phyloP scores from a whole-genome alignment of 2,888 invertebrate species.

The Herminia tarsipennalis region DNA sequence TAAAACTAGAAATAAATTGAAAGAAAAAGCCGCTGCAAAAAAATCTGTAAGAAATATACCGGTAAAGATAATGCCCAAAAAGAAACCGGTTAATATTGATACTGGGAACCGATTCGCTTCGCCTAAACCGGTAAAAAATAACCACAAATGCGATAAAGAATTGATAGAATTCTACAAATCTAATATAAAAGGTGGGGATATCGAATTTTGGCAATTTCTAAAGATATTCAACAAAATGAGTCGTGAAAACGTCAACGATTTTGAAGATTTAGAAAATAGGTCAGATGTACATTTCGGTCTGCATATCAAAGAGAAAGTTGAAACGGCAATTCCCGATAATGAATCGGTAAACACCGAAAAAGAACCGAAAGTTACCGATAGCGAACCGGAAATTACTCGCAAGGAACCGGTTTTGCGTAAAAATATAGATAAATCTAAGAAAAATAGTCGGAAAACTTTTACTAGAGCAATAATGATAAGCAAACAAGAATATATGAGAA shows the following conservation, averaged over 20 bases:
- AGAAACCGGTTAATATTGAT: background rate
- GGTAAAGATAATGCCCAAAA: background rate
- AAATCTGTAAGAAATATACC: background rate
- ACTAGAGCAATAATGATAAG: constrained; percentile 48
- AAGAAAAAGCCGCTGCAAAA: too few relatives aligned
- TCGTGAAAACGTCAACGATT: constrained; percentile 64
- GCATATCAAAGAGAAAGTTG: constrained; percentile 30
- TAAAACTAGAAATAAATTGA: constrained; percentile 5
- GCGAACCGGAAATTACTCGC: background rate
- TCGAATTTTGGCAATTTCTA: constrained; percentile 77
- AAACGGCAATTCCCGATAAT: background rate
- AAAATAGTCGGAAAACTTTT: constrained; percentile 8
- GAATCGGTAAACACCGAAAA: background rate
- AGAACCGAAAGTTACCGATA: background rate
- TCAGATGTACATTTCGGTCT: constrained; percentile 58
- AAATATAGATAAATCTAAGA: constrained; percentile 2
- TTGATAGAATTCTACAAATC: constrained; percentile 67
- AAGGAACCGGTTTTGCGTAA: background rate
- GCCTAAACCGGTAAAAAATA: constrained; percentile 64
- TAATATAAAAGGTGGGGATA: constrained; percentile 67
- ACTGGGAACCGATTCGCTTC: constrained; percentile 48
- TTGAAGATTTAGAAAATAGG: constrained; percentile 60
- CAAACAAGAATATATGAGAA: constrained; percentile 50
- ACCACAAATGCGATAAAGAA: constrained; percentile 68
- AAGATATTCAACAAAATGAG: constrained; percentile 74